Base-by-base conservation (phyloP, 2,797 vertebrate genomes). In the Dendrocincla fuliginosa region DNA sequence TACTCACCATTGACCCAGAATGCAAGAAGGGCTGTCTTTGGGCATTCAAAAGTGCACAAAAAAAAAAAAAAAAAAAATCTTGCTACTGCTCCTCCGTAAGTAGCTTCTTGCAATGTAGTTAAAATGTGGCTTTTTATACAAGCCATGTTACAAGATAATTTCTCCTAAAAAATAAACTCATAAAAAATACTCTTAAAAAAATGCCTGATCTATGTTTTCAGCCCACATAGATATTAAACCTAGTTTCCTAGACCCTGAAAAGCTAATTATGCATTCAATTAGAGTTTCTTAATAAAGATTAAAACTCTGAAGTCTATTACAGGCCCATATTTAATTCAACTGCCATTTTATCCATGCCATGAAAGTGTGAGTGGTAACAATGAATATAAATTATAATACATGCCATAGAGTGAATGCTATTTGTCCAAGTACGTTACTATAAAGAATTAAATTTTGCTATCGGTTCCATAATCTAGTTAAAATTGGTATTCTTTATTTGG, bases 381-480 rank as follows among this genome's bases (percentile, higher is more conserved):
- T 98, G 98, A 98, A 98, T 98, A 93, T 98, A 98, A 98, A 99
- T 98, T 98, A 98, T 98, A 98, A 98, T 98, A 98, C 98, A 98
- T 97, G 98, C 98, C 96, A 98, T 97, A 98, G 98, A 97, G 97
- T 98, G 98, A 98, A 98, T 97, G 97, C 97, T 98, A 98, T 98
- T 98, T 98, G 98, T 98, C 97, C 97, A 98, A 98, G 98, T 96
- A 97, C 97, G 97, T 98, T 98, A 98, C 98, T 98, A 98, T 98
- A 98, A 99, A 99, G 98, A 99, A 98, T 99, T 99, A 99, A 98
- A 99, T 99, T 99, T 98, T 97, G 97, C 98, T 99, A 99, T 99
- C 98, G 92, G 98, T 98, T 97, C 97, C 95, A 96, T 97, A 98
- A 99, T 99, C 99, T 98, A 98, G 98, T 98, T 98, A 98, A 99